Conservation (phyloP, 1,140 invertebrate species). For the Drosophila santomea region DNA sequence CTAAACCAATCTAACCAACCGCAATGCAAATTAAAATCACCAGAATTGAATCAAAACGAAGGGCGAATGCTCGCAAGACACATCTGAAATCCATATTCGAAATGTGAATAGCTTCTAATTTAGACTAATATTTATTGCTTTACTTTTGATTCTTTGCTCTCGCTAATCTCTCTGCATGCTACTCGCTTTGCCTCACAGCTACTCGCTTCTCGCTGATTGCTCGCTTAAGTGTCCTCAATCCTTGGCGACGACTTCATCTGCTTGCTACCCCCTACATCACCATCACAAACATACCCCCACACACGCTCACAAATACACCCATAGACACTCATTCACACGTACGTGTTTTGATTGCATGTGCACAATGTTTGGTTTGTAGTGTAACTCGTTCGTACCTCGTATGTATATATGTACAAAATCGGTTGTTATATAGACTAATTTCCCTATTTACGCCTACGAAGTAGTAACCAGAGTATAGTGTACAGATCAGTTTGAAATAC, state of each 20-base stretch:
- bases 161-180: conserved; percentile 45
- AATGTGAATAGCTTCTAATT: conserved; percentile 43
- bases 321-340: conserved; percentile 10
- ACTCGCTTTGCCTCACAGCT: conserved; percentile 9
- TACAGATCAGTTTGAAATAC: conserved; percentile 33
- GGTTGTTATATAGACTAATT: conserved; percentile 36
- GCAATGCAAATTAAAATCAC: conserved; percentile 5
- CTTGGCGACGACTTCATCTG: conserved; percentile 19
- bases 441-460: conserved; percentile 13
- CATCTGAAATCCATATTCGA: conserved; percentile 50
- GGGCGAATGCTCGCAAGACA: conserved; percentile 19
- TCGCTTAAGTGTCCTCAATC: conserved; percentile 21
- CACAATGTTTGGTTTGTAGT: conserved; percentile 39
- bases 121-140: conserved; percentile 60
- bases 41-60: conserved; percentile 2
- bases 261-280: conserved; percentile 18
- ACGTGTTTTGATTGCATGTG: conserved; percentile 39
- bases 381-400: conserved; percentile 30
- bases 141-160: conserved; percentile 71
- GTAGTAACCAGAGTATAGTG: conserved; percentile 23
- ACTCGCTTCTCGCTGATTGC: conserved; percentile 11
- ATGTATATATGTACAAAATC: conserved; percentile 50
- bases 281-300: conserved; percentile 3
- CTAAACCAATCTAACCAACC: conserved; percentile 2
- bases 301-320: conserved; percentile 8